Evolutionary conservation across 2,113 vertebrate species (phyloP).

Genomic region (Toxostoma redivivum): DNA sequence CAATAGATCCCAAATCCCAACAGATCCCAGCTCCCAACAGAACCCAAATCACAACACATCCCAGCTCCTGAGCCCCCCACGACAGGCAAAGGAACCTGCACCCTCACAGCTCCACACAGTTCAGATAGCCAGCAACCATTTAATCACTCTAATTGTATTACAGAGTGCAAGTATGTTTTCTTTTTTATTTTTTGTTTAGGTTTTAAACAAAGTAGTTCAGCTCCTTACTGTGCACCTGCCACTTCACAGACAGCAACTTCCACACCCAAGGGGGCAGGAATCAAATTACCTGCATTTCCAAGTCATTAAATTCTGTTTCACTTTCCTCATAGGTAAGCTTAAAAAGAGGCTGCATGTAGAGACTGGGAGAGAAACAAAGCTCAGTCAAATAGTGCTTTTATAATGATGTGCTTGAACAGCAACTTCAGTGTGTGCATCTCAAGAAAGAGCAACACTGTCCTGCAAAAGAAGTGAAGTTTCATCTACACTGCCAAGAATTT

Average conservation of each 20-base stretch:
- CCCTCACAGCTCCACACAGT: conserved; percentile 20
- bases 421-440: background rate
- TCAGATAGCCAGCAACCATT: conserved; percentile 27
- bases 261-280: background rate
- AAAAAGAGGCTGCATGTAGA: background rate
- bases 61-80: background rate
- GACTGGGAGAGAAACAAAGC: background rate
- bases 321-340: background rate
- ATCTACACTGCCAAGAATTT: background rate
- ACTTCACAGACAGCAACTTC: background rate
- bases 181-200: background rate
- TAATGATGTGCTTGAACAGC: conserved; percentile 24
- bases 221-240: background rate
- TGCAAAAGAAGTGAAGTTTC: background rate
- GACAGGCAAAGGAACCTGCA: background rate
- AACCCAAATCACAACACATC: background rate
- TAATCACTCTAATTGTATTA: background rate
- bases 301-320: background rate
- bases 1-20: background rate
- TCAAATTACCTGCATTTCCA: background rate
- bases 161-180: background rate
- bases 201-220: background rate
- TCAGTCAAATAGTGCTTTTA: background rate
- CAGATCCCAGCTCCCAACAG: background rate
- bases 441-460: background rate